A percentile compares a stretch with the other conserved stretches of the same genome.
Conservation (phyloP, 2,797 vertebrate genomes). For the Sparidentex hasta region DNA sequence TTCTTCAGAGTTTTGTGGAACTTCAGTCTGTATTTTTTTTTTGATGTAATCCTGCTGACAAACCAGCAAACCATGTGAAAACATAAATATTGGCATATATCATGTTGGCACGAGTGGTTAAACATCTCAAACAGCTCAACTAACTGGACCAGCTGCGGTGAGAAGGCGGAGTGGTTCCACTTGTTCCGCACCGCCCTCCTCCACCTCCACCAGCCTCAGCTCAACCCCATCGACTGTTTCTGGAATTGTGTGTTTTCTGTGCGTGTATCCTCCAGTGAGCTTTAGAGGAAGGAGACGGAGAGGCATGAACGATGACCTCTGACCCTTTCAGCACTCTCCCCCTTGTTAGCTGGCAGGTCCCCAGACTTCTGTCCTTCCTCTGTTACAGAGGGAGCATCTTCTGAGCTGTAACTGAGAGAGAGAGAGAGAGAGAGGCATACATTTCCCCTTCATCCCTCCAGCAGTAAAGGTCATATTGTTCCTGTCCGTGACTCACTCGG, state of each 20-base stretch:
- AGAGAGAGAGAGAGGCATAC: background rate
- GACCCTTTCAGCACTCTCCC: constrained; percentile 44
- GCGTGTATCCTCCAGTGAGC: constrained; percentile 54
- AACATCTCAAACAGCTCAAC: background rate
- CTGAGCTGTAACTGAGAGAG: background rate
- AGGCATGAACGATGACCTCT: constrained; percentile 60
- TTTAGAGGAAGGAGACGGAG: constrained; percentile 60
- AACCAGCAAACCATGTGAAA: no score
- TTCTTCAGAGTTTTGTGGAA: no score
- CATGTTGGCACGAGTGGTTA: background rate
- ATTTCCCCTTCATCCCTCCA: constrained; percentile 34
- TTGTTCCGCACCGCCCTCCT: background rate
- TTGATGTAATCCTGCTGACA: no score
- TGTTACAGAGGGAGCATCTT: constrained; percentile 5
- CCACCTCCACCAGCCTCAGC: constrained; percentile 24
- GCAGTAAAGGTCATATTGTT: constrained; percentile 58
- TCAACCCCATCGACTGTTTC: constrained; percentile 16
- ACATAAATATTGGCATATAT: no score
- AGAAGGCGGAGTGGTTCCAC: background rate
- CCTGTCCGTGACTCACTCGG: constrained; percentile 47
- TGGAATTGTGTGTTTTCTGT: constrained; percentile 30
- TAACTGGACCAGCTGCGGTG: constrained; percentile 38
- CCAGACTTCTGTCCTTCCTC: constrained; percentile 55
- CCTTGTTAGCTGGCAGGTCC: constrained; percentile 41
- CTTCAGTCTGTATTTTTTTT: no score